Conservation (phyloP, 2,797 vertebrate genomes). For the Phoxinus dragarum region DNA sequence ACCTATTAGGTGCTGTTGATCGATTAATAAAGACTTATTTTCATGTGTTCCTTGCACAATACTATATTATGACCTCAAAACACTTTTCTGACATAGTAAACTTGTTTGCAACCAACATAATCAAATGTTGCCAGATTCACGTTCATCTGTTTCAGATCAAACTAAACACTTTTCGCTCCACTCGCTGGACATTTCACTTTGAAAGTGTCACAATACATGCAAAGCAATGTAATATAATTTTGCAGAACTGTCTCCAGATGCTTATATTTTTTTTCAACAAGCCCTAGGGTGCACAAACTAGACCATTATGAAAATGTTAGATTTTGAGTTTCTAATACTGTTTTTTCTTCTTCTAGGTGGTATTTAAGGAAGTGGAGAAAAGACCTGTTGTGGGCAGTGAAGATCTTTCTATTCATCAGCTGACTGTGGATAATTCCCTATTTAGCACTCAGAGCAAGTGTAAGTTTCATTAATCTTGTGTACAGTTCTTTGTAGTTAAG, state of each 20-base stretch:
- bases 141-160: background rate
- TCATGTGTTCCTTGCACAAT: too few relatives aligned
- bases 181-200: background rate
- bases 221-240: background rate
- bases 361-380: conserved; percentile 92
- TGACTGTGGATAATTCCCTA: conserved; percentile 73
- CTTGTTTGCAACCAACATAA: background rate
- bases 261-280: background rate
- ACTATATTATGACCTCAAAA: background rate
- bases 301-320: background rate
- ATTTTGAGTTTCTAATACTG: background rate
- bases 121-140: background rate
- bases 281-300: background rate
- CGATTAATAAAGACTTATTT: too few relatives aligned
- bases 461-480: conserved; percentile 70
- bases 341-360: conserved; percentile 75
- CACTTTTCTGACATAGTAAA: background rate
- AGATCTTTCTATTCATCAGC: conserved; percentile 79
- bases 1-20: too few relatives aligned
- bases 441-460: conserved; percentile 90
- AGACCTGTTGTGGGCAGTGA: conserved; percentile 74
- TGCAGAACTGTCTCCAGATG: background rate
- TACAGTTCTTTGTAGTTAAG: background rate
- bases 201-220: background rate
- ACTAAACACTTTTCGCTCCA: too few relatives aligned